Evolutionary conservation across 2,888 invertebrate species (phyloP), one percentile per base, ranked within the genome.

Genomic region (Sinhomidia bicolor): DNA sequence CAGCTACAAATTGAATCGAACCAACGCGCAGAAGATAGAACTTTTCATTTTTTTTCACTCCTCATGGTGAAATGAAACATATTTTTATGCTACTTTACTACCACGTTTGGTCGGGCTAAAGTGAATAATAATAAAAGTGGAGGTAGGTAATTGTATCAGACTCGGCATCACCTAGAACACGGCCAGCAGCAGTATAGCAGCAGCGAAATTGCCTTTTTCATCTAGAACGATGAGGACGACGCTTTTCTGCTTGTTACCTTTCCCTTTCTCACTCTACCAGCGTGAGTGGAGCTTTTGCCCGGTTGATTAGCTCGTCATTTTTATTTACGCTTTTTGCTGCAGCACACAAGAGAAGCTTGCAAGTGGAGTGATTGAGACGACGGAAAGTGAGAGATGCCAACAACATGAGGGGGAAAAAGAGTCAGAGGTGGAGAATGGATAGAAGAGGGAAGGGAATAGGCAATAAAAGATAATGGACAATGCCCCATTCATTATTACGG

Each of bases 391-490:
- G 32, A 29, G 41, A 62, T 20, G n/a, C 17, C 17, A 9, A 29
- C 51, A 71, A 17, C n/a, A n/a, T n/a, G 41, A 54, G 47, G 10
- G 47, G 17, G 0, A 2, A 23, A 76, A 74, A 26, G 74, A 23
- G 23, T 51, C 17, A 41, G 74, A 74, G 62, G 54, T 9, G 20
- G 26, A 17, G 17, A 17, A n/a, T 51, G 32, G 29, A 76, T 9
- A 10, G 26, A 17, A 32, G 29, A n/a, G 76, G 32, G 29, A 76
- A 29, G 9, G 29, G 76, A 76, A 26, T 76, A 36, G 36, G 36
- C 36, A 76, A 76, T 76, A 51, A 76, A 76, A 76, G 29, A 54
- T 32, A 76, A 76, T 76, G 76, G 76, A 51, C n/a, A 32, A 76
- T 23, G 29, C 51, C 76, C 26, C 47, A 71, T 71, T 71, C 20